Conservation (phyloP, 2,113 vertebrate genomes). For the Gobio gobio region DNA sequence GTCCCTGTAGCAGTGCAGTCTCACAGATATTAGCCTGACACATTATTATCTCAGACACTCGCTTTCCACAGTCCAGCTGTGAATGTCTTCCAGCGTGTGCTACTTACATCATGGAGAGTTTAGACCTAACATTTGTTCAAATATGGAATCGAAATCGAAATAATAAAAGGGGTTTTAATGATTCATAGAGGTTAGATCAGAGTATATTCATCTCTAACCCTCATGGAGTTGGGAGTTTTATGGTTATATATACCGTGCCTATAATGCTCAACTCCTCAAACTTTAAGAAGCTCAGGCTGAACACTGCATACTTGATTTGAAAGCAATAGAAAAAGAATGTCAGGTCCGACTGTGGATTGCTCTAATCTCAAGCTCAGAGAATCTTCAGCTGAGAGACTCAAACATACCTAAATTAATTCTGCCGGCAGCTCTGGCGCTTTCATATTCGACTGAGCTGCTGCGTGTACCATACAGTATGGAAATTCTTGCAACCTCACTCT, state of each 20-base stretch:
- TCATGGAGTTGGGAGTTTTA: slow-evolving; percentile 4
- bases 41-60: slow-evolving; percentile 34
- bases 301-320: slow-evolving; percentile 11
- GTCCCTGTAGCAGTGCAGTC: slow-evolving; percentile 55
- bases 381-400: slow-evolving; percentile 20
- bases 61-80: slow-evolving; percentile 15
- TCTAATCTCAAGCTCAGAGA: slow-evolving; percentile 17
- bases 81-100: slow-evolving; percentile 5
- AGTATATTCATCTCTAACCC: background rate
- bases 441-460: slow-evolving; percentile 22
- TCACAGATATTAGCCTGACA: slow-evolving; percentile 52
- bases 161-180: background rate
- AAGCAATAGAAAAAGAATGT: slow-evolving; percentile 13
- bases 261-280: background rate
- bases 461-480: slow-evolving; percentile 6
- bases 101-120: background rate
- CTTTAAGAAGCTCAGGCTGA: slow-evolving; percentile 17
- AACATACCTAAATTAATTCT: slow-evolving; percentile 8
- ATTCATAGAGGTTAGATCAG: background rate
- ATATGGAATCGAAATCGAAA: background rate
- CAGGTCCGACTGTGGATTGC: slow-evolving; percentile 20
- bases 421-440: background rate
- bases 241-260: background rate
- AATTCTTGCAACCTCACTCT: slow-evolving; percentile 11
- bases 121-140: slow-evolving; percentile 1